Base-by-base conservation (phyloP, 2,888 invertebrate species). In the Xanthorhoe designata region DNA sequence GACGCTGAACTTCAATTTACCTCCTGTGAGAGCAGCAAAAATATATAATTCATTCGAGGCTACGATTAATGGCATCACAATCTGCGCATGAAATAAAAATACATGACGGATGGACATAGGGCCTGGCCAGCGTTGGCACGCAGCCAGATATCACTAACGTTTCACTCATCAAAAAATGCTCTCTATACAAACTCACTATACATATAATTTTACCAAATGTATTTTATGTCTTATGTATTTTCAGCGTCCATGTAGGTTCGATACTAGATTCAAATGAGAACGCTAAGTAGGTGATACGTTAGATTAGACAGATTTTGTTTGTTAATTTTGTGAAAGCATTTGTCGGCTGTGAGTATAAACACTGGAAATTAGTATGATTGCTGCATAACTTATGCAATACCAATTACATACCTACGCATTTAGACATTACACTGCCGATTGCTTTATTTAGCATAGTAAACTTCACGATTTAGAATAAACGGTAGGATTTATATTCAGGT, bases 11-110 rank as follows among this genome's bases (percentile, higher is more conserved):
- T 74, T 64, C 66, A 71, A 75, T 72, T 70, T 69, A 64, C 58
- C 64, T 73, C 69, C 71, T 71, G 71, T 61, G 70, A 69, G 71
- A 74, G 68, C 69, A 74, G 68, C 69, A 69, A 71, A 70, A 68
- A 75, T 74, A 75, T 76, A 76, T 77, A 78, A 78, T 80, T 78
- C 81, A 80, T 77, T 71, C 69, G 70, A 70, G 75, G 70, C 71
- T 78, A 79, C 80, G 82, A 87, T 86, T 84, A 85, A 86, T 80
- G 80, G 84, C 81, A 84, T 81, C 82, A 84, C 82, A 84, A 82
- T 83, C 82, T 83, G 80, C 81, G 79, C 81, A 81, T 83, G 77
- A 86, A 87, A 87, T 85, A 88, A 88, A 90, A 88, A 89, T 85
- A 87, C 84, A 78, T 80, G 78, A 75, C 78, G 75, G 72, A 77